phyloP scores from a whole-genome alignment of 2,113 vertebrate genomes.

The Syrrhaptes paradoxus region DNA sequence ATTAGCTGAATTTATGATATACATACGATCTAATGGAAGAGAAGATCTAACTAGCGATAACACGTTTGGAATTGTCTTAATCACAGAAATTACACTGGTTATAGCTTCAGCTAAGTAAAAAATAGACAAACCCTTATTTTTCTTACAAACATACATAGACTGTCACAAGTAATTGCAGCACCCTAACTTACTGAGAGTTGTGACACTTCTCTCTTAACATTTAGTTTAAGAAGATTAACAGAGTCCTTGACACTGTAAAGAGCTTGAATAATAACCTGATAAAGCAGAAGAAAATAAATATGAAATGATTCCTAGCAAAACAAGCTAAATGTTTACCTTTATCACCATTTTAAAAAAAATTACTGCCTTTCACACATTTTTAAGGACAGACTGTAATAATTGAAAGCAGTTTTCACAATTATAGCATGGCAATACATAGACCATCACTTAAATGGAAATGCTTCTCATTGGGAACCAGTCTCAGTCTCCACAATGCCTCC shows the following conservation, averaged over 20 bases:
- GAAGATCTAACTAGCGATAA: neutral
- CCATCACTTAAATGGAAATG: neutral
- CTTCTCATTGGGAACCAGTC: neutral
- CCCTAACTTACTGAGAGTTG: neutral
- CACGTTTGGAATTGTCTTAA: neutral
- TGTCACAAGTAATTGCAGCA: neutral
- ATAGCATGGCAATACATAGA: neutral
- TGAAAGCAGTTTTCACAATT: neutral
- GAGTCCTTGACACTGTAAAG: neutral
- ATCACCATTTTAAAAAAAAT: neutral
- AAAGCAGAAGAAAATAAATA: slow-evolving; percentile 37
- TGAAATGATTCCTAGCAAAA: neutral
- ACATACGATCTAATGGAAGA: neutral
- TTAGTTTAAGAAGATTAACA: neutral
- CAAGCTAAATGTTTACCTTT: neutral
- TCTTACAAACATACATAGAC: neutral
- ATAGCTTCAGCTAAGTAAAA: neutral
- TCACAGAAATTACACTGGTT: neutral
- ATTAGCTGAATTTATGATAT: neutral
- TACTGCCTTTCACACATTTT: neutral
- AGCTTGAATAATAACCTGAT: neutral
- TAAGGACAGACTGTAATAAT: neutral
- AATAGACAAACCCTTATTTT: neutral
- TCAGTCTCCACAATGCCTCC: neutral
- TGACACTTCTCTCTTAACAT: neutral